Base-by-base conservation (phyloP, 2,888 invertebrate species). In the Platycnemis pennipes region DNA sequence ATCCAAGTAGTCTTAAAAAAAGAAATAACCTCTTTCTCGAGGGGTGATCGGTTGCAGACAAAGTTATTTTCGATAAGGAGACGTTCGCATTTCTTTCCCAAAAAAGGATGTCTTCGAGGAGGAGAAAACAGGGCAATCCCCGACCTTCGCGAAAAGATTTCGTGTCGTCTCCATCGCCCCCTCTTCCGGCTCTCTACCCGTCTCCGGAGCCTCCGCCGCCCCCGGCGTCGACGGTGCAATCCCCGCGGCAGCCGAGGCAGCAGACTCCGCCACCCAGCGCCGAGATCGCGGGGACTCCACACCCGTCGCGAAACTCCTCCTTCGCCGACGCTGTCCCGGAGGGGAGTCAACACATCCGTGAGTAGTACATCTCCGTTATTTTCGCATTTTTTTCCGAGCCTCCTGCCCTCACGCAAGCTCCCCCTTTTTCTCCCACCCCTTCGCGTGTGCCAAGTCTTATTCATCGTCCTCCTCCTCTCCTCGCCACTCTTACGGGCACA, bases 101-200 rank as follows among this genome's bases (percentile, higher is more conserved):
- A 13, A 37, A 77, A 77, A 77, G 56, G 69, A 91, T 91, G 91
- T 91, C 91, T 56, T 91, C 91, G 44, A 31, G 91, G 69, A 91
- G 91, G 63, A 91, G 91, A 63, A 91, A 91, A 69, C 91, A 91
- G 91, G 91, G 91, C 44, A 91, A 91, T 91, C 91, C 91, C 91
- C 91, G 91, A 8, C 91, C 77, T 37, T 31, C 63, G 44, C 42
- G 91, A 63, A 91, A 91, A 44, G 91, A 91, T 31, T 63, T 63
- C 44, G 63, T n/a, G 56, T 44, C n/a, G 63, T 91, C 91, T 63
- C 91, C 91, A 11, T 91, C 91, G 44, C 91, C 91, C 91, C 91
- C 91, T 37, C 91, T 44, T 77, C n/a, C n/a, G 45, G 31, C 31
- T 46, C 91, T 63, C 42, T 63, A 42, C 44, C 91, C 44, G 63